A percentile compares a stretch with the other conserved stretches of the same genome.
Conservation (phyloP, 2,888 invertebrate species). For the Pediacus dermestoides region DNA sequence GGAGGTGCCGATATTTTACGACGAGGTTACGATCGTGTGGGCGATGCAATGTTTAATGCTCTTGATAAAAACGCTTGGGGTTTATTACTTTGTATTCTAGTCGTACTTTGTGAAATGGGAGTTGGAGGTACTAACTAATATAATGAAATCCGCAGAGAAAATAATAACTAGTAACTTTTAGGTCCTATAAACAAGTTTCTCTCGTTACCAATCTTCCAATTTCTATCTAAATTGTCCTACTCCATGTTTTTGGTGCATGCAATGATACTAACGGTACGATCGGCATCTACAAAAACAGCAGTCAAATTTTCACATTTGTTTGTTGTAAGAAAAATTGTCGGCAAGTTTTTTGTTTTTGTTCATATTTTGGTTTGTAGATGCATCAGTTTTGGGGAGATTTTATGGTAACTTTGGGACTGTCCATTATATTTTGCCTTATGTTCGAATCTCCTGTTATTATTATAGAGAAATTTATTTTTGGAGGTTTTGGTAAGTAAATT, state of each 20-base stretch:
- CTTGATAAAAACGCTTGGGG: conserved; percentile 9
- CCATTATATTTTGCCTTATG: conserved; percentile 12
- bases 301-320: not conserved
- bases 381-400: conserved; percentile 19
- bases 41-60: conserved; percentile 2
- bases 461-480: conserved; percentile 16
- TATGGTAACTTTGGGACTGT: conserved; percentile 10
- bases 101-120: conserved; percentile 8
- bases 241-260: conserved; percentile 15
- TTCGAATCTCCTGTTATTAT: conserved; percentile 18
- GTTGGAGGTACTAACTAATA: conserved; percentile 13
- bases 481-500: conserved; percentile 2
- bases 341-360: not conserved
- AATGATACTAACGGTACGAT: not conserved
- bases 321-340: not conserved
- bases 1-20: not conserved
- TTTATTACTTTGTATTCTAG: conserved; percentile 6
- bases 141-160: no score
- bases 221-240: conserved; percentile 14
- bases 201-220: conserved; percentile 16
- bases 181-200: conserved; percentile 15
- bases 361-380: conserved; percentile 4
- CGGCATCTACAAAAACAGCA: not conserved
- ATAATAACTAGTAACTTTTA: conserved; percentile 30
- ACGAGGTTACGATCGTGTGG: not conserved